Evolutionary conservation across 1,140 invertebrate genomes (phyloP).

Genomic region (Ctenoplectra terminalis): DNA sequence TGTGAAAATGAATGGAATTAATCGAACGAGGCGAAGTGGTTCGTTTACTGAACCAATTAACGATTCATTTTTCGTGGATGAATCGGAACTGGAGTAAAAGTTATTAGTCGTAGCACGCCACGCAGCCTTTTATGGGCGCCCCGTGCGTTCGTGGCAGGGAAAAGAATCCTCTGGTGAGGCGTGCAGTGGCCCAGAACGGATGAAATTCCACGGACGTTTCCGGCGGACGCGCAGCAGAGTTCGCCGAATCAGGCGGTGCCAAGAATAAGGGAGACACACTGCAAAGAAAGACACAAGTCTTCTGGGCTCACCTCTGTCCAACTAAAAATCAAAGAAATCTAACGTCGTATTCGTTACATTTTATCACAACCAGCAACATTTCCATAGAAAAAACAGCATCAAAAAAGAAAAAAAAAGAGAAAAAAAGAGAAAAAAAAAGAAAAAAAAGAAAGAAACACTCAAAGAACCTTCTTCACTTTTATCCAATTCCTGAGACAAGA

Average conservation of each 20-base stretch:
- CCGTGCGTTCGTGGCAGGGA: slow-evolving; percentile 34
- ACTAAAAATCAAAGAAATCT: no score
- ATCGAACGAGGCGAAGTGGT: neutral
- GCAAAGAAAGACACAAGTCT: no score
- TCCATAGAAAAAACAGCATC: no score
- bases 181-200: slow-evolving; percentile 54
- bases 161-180: slow-evolving; percentile 29
- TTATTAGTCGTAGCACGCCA: slow-evolving; percentile 21
- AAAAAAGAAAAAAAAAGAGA: no score
- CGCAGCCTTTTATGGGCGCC: slow-evolving; percentile 38
- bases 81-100: slow-evolving; percentile 18
- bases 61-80: neutral
- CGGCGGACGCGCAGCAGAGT: slow-evolving; percentile 42
- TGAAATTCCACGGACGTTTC: slow-evolving; percentile 57
- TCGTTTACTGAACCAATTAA: neutral
- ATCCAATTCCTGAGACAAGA: no score
- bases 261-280: slow-evolving; percentile 4
- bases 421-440: no score
- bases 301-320: no score
- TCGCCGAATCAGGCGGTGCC: slow-evolving; percentile 27
- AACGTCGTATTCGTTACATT: no score
- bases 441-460: no score
- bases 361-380: no score
- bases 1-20: rapidly evolving
- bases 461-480: no score